Base-by-base conservation (phyloP, 2,113 vertebrate genomes). In the Elgaria multicarinata region DNA sequence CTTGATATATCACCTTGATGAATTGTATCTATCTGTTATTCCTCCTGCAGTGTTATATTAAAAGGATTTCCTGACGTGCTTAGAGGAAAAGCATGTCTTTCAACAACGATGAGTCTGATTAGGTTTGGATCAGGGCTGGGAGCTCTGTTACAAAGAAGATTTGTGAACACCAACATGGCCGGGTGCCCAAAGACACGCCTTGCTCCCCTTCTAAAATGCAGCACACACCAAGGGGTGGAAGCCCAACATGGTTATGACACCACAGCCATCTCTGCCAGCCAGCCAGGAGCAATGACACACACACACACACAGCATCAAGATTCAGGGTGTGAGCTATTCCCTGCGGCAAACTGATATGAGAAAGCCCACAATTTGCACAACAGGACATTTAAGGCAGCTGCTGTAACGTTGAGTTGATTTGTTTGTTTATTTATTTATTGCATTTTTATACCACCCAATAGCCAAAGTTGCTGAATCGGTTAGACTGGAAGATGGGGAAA, bases 311-410 rank as follows among this genome's bases (percentile, higher is more conserved):
- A 89, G 26, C 42, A 6, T 4, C 66, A 0, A 93, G 93, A 95
- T 39, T 92, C 93, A 94, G 90, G 75, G 78, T 26, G 6, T 94
- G 94, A 95, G 92, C 90, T 93, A 89, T 92, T 89, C 93, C 95
- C 3, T 13, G 90, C 28, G 3, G 42, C 67, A 1, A 78, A 28
- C n/a, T 24, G 28, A 24, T 9, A 75, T 26, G 81, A 91, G 82
- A 91, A 90, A 93, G 93, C 93, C 93, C 91, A 86, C 91, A 91
- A 92, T 92, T 67, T 3, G 28, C 1, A 87, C 22, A 90, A 50
- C 4, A 66, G 5, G 10, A 44, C 44, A 58, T 26, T 39, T 14
- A 42, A 14, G 24, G 5, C 20, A 4, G 58, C 44, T 28, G 22
- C 67, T 39, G 22, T 9, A 24, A n/a, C 16, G 4, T 20, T 3